Base-by-base conservation (phyloP, 2,888 invertebrate species). In the Dicycla oo region DNA sequence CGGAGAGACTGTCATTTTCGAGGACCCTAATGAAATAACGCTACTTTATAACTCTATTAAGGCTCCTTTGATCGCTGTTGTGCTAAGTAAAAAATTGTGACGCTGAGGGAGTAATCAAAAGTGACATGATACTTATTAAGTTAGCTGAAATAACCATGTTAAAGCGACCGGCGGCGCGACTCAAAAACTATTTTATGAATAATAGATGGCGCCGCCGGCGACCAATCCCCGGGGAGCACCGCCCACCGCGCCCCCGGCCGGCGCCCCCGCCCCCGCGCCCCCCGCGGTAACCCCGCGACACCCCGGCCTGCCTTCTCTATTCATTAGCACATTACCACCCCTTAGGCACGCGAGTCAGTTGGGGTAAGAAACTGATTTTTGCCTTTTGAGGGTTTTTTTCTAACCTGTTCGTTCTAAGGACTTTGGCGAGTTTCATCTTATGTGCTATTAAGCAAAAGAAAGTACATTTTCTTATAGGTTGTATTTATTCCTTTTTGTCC, bases 171-270 rank as follows among this genome's bases (percentile, higher is more conserved):
- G 91, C 93, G 92, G 94, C 92, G 94, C 94, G 94, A 94, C 94
- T 96, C 95, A 95, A 96, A 96, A 96, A 96, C 96, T 96, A 96
- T 96, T 95, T 95, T 95, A 95, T 96, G 96, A 95, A 96, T 96
- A 95, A 95, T 96, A 96, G 95, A 96, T 95, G 93, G 93, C 92
- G 92, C 92, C 90, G 91, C 89, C 88, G 91, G 93, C 94, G 94
- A 91, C 95, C 95, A 95, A 95, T 95, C 96, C 96, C 95, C 69
- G 86, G 95, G 95, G 95, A 93, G 93, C 92, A 89, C 91, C 93
- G 94, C 94, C 94, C 93, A 91, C 90, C 81, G 86, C 87, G 85
- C 86, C 88, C 86, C 66, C 69, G 63, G 51, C 87, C 87, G 88
- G 86, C 88, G 87, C 87, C 86, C 74, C 84, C 77, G 81, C 65